A percentile compares a stretch with the other conserved stretches of the same genome.
These are phyloP conservation scores for Urechis unicinctus DNA, from an alignment of 2,888 invertebrate genomes.

Conservation along the genomic window DNA sequence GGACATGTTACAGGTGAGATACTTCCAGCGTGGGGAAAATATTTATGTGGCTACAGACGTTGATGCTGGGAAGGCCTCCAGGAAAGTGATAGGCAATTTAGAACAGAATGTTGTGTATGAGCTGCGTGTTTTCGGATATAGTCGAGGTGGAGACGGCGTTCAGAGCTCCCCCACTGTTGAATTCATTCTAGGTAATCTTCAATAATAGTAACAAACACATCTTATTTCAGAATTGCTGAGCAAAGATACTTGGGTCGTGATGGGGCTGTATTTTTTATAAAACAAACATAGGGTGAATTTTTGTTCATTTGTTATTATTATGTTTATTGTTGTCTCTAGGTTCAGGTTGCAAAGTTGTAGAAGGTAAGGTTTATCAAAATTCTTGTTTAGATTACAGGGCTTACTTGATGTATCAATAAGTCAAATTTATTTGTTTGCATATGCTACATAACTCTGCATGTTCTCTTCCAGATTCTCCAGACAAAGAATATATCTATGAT, in stretches of 20 bases:
- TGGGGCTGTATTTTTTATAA: conserved; percentile 71
- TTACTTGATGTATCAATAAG: not conserved
- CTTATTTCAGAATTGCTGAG: conserved; percentile 90
- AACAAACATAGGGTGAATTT: too few relatives aligned
- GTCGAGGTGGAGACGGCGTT: conserved; percentile 89
- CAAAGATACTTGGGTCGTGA: conserved; percentile 89
- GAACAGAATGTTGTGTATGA: conserved; percentile 80
- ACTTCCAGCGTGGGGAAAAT: conserved; percentile 92
- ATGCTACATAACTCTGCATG: not conserved
- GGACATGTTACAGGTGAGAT: conserved; percentile 71
- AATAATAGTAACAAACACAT: too few relatives aligned
- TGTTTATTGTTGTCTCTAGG: too few relatives aligned
- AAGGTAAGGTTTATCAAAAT: conserved; percentile 67
- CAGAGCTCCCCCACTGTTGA: conserved; percentile 76
- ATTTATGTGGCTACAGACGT: conserved; percentile 87
- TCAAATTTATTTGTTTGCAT: not conserved
- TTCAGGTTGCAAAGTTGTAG: too few relatives aligned
- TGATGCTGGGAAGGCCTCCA: conserved; percentile 59
- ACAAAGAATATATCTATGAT: conserved; percentile 17
- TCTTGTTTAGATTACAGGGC: not conserved
- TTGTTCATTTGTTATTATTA: too few relatives aligned
- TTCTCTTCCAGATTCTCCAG: conserved; percentile 16
- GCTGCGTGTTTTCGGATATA: conserved; percentile 84
- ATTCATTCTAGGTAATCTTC: conserved; percentile 58
- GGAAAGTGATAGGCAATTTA: conserved; percentile 63